Conservation (phyloP, 2,113 vertebrate genomes). For the Oreochromis niloticus region DNA sequence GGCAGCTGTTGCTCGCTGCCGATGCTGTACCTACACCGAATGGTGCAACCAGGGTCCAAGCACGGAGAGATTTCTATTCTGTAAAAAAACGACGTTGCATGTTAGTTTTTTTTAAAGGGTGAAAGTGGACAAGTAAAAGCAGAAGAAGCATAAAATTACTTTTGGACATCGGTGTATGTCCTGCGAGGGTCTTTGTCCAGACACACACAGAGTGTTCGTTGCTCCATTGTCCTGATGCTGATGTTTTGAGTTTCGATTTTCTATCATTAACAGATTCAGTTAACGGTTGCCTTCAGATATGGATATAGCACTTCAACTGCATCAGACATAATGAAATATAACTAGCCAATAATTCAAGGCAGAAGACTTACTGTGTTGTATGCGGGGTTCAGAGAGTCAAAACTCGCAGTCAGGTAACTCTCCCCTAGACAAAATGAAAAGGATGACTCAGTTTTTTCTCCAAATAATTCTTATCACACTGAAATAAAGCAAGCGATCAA, state of each 20-base stretch:
- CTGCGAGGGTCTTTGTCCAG: not conserved
- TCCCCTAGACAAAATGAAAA: not conserved
- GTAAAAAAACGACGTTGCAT: not conserved
- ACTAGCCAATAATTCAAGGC: not conserved
- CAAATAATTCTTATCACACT: not conserved
- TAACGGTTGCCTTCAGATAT: not conserved
- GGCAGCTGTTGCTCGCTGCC: not conserved
- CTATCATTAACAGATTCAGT: not conserved
- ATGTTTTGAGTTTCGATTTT: not conserved
- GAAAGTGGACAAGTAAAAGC: not conserved
- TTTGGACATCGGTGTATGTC: not conserved
- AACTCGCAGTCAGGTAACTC: not conserved
- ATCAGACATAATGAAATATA: not conserved
- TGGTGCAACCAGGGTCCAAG: not conserved
- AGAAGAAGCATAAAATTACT: not conserved
- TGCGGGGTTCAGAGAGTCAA: not conserved
- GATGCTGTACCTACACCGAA: not conserved
- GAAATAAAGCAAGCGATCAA: not conserved
- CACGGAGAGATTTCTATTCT: not conserved
- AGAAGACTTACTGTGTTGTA: not conserved
- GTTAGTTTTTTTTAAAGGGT: not conserved
- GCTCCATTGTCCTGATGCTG: not conserved
- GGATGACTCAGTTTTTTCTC: not conserved
- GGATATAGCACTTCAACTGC: not conserved
- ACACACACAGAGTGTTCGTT: not conserved